Conservation (phyloP, 2,888 invertebrate species). For the Aproaerema taeniolella region DNA sequence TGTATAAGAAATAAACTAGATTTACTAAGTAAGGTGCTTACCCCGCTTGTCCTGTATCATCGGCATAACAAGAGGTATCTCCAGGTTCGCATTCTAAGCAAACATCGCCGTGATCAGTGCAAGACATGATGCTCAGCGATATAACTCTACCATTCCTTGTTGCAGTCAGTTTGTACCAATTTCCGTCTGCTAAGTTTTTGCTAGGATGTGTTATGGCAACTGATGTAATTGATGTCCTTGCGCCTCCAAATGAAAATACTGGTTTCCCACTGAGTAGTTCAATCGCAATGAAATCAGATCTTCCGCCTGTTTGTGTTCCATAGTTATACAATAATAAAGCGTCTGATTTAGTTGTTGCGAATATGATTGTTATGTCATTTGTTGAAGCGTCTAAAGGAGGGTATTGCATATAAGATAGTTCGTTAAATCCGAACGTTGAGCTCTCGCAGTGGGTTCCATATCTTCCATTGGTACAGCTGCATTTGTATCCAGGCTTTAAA, state of each 20-base stretch:
- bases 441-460: slow-evolving; percentile 95
- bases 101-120: slow-evolving; percentile 90
- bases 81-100: slow-evolving; percentile 92
- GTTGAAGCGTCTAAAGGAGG: slow-evolving; percentile 90
- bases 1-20: not conserved
- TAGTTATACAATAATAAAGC: slow-evolving; percentile 94
- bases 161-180: slow-evolving; percentile 94
- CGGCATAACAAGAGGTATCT: slow-evolving; percentile 88
- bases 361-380: slow-evolving; percentile 93
- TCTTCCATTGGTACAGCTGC: slow-evolving; percentile 90
- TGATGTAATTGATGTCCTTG: slow-evolving; percentile 91
- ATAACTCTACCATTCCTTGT: slow-evolving; percentile 93
- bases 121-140: slow-evolving; percentile 88
- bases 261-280: slow-evolving; percentile 91
- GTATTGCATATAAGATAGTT: slow-evolving; percentile 93
- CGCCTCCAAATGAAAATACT: slow-evolving; percentile 93
- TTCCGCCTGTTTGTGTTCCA: slow-evolving; percentile 90
- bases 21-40: slow-evolving; percentile 39
- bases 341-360: slow-evolving; percentile 92
- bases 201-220: slow-evolving; percentile 81
- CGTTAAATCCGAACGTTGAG: slow-evolving; percentile 92
- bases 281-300: slow-evolving; percentile 95
- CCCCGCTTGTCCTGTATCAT: slow-evolving; percentile 93
- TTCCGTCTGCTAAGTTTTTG: slow-evolving; percentile 87
- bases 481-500: slow-evolving; percentile 91